These are phyloP conservation scores for Epirrita christyi DNA, from an alignment of 2,888 invertebrate species.

Conservation along the genomic window DNA sequence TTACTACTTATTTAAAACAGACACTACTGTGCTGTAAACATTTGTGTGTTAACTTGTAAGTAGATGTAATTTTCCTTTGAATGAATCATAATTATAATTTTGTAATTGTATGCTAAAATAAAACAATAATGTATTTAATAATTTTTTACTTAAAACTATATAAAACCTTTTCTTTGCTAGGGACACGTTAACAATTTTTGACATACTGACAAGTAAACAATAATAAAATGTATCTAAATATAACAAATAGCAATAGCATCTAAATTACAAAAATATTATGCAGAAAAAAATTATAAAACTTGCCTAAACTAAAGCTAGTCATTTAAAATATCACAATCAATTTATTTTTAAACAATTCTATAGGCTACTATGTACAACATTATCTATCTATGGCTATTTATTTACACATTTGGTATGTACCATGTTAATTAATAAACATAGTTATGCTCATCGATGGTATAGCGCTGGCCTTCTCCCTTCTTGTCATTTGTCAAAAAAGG, in stretches of 20 bases:
- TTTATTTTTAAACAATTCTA: slow-evolving; percentile 31
- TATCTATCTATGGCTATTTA: slow-evolving; percentile 20
- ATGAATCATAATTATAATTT: slow-evolving; percentile 35
- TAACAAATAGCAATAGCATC: slow-evolving; percentile 6
- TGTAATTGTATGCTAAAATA: slow-evolving; percentile 28
- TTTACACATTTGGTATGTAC: slow-evolving; percentile 14
- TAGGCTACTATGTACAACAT: slow-evolving; percentile 33
- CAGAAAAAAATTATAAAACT: slow-evolving; percentile 24
- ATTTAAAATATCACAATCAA: slow-evolving; percentile 38
- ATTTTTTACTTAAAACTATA: slow-evolving; percentile 6
- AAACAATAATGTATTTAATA: slow-evolving; percentile 23
- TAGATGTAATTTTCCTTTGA: slow-evolving; percentile 9
- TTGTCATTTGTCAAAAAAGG: too few species aligned
- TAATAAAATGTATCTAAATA: background rate
- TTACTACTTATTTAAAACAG: too few species aligned
- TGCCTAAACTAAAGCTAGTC: slow-evolving; percentile 14
- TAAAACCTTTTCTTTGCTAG: slow-evolving; percentile 24
- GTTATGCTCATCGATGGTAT: background rate
- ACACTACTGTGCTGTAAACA: background rate
- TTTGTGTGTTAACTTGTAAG: slow-evolving; percentile 11
- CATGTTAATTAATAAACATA: background rate
- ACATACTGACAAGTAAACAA: slow-evolving; percentile 9
- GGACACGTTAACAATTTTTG: slow-evolving; percentile 28
- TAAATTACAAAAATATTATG: slow-evolving; percentile 21
- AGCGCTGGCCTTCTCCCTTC: too few species aligned